phyloP scores from a whole-genome alignment of 2,797 vertebrate species.

The Rousettus madagascariensis region DNA sequence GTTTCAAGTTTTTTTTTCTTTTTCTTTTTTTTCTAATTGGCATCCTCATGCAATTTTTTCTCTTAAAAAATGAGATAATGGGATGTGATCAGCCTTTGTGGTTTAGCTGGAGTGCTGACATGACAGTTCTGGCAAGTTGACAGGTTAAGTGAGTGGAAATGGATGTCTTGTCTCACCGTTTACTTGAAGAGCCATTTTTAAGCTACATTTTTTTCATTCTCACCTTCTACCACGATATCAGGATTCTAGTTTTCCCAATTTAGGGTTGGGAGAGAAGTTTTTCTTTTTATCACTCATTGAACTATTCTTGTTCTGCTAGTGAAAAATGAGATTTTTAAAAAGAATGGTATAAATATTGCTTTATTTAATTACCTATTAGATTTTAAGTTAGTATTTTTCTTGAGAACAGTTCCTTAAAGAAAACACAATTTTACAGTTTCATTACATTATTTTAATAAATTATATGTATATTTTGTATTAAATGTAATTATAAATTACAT shows the following conservation, averaged over 20 bases:
- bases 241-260: background rate
- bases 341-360: background rate
- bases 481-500: background rate
- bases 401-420: background rate
- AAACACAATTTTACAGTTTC: background rate
- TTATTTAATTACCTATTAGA: background rate
- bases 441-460: background rate
- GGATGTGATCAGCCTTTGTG: constrained; percentile 56
- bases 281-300: background rate
- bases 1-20: background rate
- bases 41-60: constrained; percentile 65
- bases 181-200: constrained; percentile 34
- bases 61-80: constrained; percentile 73
- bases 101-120: constrained; percentile 62
- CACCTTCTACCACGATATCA: background rate
- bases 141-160: constrained; percentile 75
- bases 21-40: constrained; percentile 52
- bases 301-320: background rate
- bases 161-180: constrained; percentile 67
- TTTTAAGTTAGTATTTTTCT: background rate
- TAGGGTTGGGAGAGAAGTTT: background rate
- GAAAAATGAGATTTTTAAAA: background rate
- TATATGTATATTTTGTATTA: background rate
- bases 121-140: constrained; percentile 71
- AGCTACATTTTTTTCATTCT: background rate